Base-by-base conservation (phyloP, 2,797 vertebrate species). In the Melanotaenia maccullochi region DNA sequence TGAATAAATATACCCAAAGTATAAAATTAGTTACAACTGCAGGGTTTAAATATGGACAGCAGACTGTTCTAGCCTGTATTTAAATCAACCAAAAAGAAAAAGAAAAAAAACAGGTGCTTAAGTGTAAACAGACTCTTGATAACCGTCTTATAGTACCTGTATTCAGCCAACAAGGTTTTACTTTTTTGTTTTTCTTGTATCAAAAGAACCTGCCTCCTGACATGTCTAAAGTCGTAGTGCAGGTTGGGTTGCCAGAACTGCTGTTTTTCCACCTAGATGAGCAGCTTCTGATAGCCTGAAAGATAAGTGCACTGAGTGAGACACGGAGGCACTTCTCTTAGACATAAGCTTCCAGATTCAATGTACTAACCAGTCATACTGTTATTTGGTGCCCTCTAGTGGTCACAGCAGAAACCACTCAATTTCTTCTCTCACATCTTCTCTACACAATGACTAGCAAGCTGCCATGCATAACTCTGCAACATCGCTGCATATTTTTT, bases 301-400 rank as follows among this genome's bases (percentile, higher is more conserved):
- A 54, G 14, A 59, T 13, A 2, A 44, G 13, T 55, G 36, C 28
- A 24, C 16, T 32, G 12, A 28, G 16, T 58, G 1, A 33, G n/a
- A 36, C n/a, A 20, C 51, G 25, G 9, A 1, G 66, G 35, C 13
- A 11, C 49, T 68, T 8, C 59, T 67, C 51, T 60, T 56, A 33
- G 56, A 4, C 32, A 44, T 4, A 69, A 59, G 65, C 22, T 40
- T 51, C 40, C 24, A 44, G 9, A 70, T 14, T 33, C n/a, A 40
- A 35, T 63, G 33, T 51, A 33, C 54, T 49, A 11, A 42, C 66
- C 1, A 28, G 3, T 32, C 57, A 24, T 36, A 47, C 65, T 75
- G 25, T 65, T n/a, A 52, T 51, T 55, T 35, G 38, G 66, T 60
- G 61, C 75, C 82, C 61, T 67, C 88, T 82, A 75, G 73, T 85